These are phyloP conservation scores for Desmophyllum pertusum DNA, from an alignment of 92 coral and sea anemone genomes.

Conservation along the genomic window DNA sequence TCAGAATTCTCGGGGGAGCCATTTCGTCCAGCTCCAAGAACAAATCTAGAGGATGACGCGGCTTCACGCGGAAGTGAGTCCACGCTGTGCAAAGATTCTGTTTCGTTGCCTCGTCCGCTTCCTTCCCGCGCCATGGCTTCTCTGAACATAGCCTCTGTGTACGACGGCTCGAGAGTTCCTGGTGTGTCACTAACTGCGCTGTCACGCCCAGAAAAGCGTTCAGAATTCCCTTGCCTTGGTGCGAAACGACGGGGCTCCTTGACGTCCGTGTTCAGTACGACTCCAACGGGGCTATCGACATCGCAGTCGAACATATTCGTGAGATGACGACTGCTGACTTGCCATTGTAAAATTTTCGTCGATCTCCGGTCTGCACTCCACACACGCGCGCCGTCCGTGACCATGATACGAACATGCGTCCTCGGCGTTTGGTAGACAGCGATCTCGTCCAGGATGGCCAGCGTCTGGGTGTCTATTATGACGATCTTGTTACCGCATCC, in stretches of 20 bases:
- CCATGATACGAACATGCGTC: slow-evolving; percentile 91
- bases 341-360: slow-evolving; percentile 87
- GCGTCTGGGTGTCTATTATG: slow-evolving; percentile 68
- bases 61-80: slow-evolving; percentile 11
- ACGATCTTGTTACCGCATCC: slow-evolving; percentile 90
- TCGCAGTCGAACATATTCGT: slow-evolving; percentile 82
- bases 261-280: slow-evolving; percentile 22
- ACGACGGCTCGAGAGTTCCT: slow-evolving; percentile 27
- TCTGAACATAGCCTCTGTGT: slow-evolving; percentile 38
- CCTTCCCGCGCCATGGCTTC: slow-evolving; percentile 24
- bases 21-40: background rate
- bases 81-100: background rate
- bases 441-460: slow-evolving; percentile 76
- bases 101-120: background rate
- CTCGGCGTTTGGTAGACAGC: slow-evolving; percentile 82
- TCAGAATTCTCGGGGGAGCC: background rate
- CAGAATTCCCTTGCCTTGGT: no score
- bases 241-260: slow-evolving; percentile 20
- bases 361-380: slow-evolving; percentile 93
- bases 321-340: slow-evolving; percentile 73
- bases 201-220: background rate
- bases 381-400: slow-evolving; percentile 77
- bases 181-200: slow-evolving; percentile 20
- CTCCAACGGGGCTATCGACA: slow-evolving; percentile 67
- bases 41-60: background rate